Evolutionary conservation across 2,797 vertebrate species (phyloP), one percentile per base, ranked within the genome.

Genomic region (Amphiprion clarkii): DNA sequence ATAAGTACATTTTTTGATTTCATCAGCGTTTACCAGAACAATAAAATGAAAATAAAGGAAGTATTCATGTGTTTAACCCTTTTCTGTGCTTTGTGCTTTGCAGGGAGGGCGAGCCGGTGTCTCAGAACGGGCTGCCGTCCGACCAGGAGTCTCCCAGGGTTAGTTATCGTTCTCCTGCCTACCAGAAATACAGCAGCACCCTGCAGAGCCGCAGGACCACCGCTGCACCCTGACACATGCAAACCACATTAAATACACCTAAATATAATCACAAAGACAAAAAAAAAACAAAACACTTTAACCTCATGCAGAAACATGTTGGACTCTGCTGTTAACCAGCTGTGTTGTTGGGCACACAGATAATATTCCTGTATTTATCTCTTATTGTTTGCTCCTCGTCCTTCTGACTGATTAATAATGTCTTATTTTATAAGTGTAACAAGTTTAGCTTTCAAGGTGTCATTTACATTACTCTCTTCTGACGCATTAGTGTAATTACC

Each of bases 81-180:
- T 5, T 31, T 31, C 5, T 44, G 44, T 46, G 44, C 17, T 14
- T 44, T 73, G 36, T 86, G 56, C 84, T 54, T 57, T 82, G 31
- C 83, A 98, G 97, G 95, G 96, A 96, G 94, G 96, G 95, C 71
- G 97, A 97, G 71, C 95, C 93, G 76, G 91, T 93, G 91, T 96
- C 96, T 89, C 97, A 97, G 81, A 98, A 98, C 14, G 97, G 97
- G 88, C 95, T 98, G 95, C 95, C 95, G 0, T 95, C 96, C 25
- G 97, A 98, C 81, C 97, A 97, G 95, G 97, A 98, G 89, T 96
- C 97, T 82, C 96, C 97, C 95, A 95, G 97, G 97, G 97, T 98
- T 98, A 99, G 97, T 98, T 98, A 98, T 93, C 96, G 97, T 90
- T 98, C 97, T 81, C 95, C 96, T 92, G 96, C 96, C 94, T 99